These are phyloP conservation scores for Agriotes lineatus DNA, from an alignment of 2,888 invertebrate species.

Conservation along the genomic window DNA sequence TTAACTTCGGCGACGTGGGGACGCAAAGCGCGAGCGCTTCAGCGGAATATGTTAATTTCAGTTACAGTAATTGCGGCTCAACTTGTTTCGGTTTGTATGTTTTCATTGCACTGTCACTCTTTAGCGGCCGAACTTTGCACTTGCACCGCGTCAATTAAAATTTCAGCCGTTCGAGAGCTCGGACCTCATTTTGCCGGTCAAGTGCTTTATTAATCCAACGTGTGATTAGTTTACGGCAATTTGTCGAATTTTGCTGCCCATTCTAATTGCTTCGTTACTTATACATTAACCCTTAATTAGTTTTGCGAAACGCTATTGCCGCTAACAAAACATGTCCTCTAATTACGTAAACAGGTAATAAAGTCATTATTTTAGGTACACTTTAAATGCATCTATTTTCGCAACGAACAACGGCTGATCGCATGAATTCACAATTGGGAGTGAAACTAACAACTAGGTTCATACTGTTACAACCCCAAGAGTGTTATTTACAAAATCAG, in stretches of 20 bases:
- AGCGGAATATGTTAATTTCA: slow-evolving; percentile 35
- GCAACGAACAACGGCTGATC: no score
- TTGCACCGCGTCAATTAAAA: slow-evolving; percentile 35
- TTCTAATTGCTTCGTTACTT: no score
- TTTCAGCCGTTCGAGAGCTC: slow-evolving; percentile 26
- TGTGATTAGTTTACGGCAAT: slow-evolving; percentile 26
- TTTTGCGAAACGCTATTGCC: no score
- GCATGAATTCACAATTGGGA: no score
- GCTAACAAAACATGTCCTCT: no score
- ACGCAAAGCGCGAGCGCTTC: slow-evolving; percentile 29
- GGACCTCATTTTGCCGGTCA: slow-evolving; percentile 19
- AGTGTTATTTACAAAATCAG: no score
- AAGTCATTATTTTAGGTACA: no score
- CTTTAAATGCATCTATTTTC: no score
- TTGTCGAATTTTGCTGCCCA: background rate
- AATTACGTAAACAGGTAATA: no score
- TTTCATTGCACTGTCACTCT: slow-evolving; percentile 28
- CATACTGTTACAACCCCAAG: no score
- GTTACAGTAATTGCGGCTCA: slow-evolving; percentile 35
- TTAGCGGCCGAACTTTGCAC: slow-evolving; percentile 20
- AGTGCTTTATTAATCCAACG: slow-evolving; percentile 30
- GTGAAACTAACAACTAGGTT: no score
- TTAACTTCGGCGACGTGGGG: slow-evolving; percentile 30
- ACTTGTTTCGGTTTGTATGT: slow-evolving; percentile 31
- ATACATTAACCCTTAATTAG: background rate